phyloP scores from a whole-genome alignment of 1,140 invertebrate species.

The Drosophila asahinai region DNA sequence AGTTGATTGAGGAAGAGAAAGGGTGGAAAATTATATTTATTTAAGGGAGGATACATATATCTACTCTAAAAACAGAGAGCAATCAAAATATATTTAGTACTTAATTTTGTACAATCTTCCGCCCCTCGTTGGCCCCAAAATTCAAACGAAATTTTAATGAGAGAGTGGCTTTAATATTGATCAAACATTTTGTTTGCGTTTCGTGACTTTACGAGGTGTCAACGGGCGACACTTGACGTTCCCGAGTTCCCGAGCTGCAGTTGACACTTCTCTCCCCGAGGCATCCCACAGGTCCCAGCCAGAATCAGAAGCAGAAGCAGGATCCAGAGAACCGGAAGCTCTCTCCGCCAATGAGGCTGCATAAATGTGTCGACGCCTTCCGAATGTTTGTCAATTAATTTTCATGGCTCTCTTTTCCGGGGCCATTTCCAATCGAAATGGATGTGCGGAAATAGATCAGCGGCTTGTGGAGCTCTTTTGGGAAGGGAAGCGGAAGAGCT shows the following conservation, averaged over 20 bases:
- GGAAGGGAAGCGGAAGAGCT: neutral
- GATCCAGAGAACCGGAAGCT: conserved; percentile 67
- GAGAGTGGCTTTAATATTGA: conserved; percentile 7
- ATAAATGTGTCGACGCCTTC: conserved; percentile 80
- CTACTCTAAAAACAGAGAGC: neutral
- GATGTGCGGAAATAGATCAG: conserved; percentile 49
- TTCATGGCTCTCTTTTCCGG: conserved; percentile 46
- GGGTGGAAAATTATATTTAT: neutral
- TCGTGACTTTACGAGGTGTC: conserved; percentile 34
- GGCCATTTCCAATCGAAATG: conserved; percentile 43
- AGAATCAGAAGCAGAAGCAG: conserved; percentile 38
- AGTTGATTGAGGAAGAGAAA: neutral
- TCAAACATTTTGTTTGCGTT: conserved; percentile 33
- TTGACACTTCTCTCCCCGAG: conserved; percentile 13
- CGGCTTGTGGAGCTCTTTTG: neutral
- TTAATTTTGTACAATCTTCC: neutral
- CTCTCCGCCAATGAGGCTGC: conserved; percentile 61
- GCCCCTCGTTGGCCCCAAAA: neutral
- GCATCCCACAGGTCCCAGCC: neutral
- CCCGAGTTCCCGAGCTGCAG: neutral
- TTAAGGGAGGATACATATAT: neutral
- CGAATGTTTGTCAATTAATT: conserved; percentile 50
- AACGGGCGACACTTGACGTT: conserved; percentile 38
- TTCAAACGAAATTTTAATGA: neutral
- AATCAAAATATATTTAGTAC: neutral